Evolutionary conservation across 2,113 vertebrate species (phyloP).

Genomic region (Lipotes vexillifer): DNA sequence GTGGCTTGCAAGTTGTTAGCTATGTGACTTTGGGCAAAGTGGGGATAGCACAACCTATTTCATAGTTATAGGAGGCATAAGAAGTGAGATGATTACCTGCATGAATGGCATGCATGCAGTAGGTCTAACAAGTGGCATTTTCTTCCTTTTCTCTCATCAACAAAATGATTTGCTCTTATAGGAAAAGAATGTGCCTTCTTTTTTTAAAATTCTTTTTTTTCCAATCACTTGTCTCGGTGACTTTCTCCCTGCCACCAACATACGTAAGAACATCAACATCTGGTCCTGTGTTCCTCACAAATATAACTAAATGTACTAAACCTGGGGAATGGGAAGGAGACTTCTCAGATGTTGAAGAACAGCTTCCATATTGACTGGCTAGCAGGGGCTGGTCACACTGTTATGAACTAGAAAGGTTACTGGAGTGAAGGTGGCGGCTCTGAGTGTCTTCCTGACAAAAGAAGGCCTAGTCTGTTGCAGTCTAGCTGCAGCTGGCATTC

Average conservation of each 20-base stretch:
- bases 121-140: not conserved
- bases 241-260: not conserved
- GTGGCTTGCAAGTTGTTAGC: slow-evolving; percentile 7
- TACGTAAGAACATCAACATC: not conserved
- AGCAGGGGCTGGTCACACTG: not conserved
- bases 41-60: not conserved
- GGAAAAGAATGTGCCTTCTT: not conserved
- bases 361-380: not conserved
- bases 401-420: not conserved
- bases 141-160: not conserved
- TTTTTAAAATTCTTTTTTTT: not conserved
- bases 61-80: not conserved
- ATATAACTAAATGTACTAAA: not conserved
- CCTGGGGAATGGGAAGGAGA: not conserved
- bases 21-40: not conserved
- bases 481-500: not conserved
- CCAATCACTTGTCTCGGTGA: not conserved
- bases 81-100: not conserved
- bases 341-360: not conserved
- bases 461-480: not conserved
- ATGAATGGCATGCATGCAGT: not conserved
- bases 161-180: slow-evolving; percentile 19
- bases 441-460: not conserved
- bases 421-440: not conserved
- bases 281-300: not conserved